phyloP scores from a whole-genome alignment of 2,113 vertebrate species.

The Nyctereutes procyonoides region DNA sequence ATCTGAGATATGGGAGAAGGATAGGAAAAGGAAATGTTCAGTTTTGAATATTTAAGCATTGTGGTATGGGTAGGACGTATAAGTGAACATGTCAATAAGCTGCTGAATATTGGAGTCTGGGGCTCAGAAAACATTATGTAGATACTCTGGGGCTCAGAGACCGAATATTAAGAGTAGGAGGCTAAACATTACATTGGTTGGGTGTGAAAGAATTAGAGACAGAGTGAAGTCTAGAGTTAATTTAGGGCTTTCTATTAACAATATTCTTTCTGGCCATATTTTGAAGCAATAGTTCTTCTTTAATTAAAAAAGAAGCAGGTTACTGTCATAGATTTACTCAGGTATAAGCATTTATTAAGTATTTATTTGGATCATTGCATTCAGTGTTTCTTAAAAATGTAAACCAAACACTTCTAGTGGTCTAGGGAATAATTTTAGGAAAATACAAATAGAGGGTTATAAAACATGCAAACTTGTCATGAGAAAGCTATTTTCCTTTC shows the following conservation, averaged over 20 bases:
- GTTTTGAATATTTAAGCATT: not conserved
- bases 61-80: not conserved
- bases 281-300: not conserved
- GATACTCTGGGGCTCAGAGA: not conserved
- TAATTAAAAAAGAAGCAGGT: not conserved
- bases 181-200: not conserved
- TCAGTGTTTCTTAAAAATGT: not conserved
- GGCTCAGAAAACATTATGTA: not conserved
- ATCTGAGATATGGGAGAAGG: not conserved
- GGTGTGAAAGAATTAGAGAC: not conserved
- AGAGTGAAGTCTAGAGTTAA: not conserved
- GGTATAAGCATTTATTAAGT: not conserved
- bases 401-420: not conserved
- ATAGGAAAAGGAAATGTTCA: not conserved
- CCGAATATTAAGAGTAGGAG: not conserved
- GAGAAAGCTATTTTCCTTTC: not conserved
- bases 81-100: not conserved
- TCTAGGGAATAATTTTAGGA: not conserved
- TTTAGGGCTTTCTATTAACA: not conserved
- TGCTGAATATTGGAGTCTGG: not conserved
- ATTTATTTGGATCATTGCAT: not conserved
- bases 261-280: not conserved
- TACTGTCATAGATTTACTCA: not conserved
- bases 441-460: not conserved
- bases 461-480: not conserved